Evolutionary conservation across 2,888 invertebrate species (phyloP).

Genomic region (Troilus luridus): DNA sequence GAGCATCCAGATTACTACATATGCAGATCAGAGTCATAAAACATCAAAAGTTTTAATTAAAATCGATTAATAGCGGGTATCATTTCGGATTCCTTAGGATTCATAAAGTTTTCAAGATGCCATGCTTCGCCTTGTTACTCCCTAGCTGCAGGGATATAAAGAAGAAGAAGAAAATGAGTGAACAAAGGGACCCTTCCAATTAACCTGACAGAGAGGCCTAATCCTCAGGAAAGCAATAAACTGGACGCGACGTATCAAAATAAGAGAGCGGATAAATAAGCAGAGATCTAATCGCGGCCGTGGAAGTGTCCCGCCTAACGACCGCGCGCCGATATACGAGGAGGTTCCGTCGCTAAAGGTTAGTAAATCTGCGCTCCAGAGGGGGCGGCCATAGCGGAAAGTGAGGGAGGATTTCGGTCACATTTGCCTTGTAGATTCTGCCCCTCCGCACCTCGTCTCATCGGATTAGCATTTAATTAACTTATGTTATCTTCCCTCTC

Average conservation of each 20-base stretch:
- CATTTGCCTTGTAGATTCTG: conserved; percentile 59
- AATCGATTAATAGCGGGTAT: too few species aligned
- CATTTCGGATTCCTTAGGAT: background rate
- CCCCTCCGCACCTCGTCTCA: background rate
- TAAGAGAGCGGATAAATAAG: background rate
- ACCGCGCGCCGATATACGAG: background rate
- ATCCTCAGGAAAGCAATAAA: background rate
- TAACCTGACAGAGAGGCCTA: background rate
- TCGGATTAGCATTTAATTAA: conserved; percentile 42
- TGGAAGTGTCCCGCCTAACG: background rate
- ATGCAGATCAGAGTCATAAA: too few species aligned
- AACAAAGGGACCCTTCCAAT: background rate
- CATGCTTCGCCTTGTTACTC: background rate
- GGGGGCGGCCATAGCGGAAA: background rate
- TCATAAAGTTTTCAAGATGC: background rate
- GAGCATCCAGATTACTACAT: too few species aligned
- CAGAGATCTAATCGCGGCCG: background rate
- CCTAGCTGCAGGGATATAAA: background rate
- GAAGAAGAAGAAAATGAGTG: background rate
- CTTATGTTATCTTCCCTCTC: background rate
- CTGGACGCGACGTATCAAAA: background rate
- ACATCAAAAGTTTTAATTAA: too few species aligned
- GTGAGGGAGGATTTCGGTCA: conserved; percentile 49
- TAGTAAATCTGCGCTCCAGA: background rate
- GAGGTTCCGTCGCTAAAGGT: background rate